Conservation (phyloP, 2,113 vertebrate genomes). For the Pristiophorus japonicus region DNA sequence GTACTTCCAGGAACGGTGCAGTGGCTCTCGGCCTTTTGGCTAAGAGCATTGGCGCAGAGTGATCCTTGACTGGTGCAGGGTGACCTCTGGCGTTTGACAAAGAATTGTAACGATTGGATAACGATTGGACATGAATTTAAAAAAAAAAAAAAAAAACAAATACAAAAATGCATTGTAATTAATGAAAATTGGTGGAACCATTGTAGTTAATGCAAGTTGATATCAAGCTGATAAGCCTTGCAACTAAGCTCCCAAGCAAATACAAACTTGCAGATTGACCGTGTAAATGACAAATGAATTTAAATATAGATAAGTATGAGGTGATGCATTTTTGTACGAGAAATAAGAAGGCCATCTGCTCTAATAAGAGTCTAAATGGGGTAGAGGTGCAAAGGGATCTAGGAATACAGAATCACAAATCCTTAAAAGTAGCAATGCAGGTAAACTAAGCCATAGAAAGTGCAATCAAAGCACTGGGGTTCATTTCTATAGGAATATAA, state of each 20-base stretch:
- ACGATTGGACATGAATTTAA: too few relatives aligned
- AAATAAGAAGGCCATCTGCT: background rate
- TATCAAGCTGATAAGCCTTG: background rate
- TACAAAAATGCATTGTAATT: background rate
- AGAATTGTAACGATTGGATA: too few relatives aligned
- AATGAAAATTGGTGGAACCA: background rate
- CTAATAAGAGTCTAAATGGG: background rate
- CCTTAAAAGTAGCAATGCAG: background rate
- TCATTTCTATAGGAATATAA: background rate
- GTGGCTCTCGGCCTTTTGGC: too few relatives aligned
- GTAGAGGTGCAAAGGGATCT: background rate
- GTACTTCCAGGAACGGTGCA: too few relatives aligned
- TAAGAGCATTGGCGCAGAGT: too few relatives aligned
- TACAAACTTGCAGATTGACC: background rate
- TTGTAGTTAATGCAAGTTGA: background rate
- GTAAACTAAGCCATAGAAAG: background rate
- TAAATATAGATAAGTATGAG: background rate
- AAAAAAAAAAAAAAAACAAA: too few relatives aligned
- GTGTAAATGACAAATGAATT: background rate
- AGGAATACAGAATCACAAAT: background rate
- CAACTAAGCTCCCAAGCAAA: background rate
- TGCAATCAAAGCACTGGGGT: background rate
- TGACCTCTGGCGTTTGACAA: too few relatives aligned
- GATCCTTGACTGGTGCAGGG: too few relatives aligned
- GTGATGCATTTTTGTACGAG: background rate